Evolutionary conservation across 2,888 invertebrate species (phyloP), one percentile per base, ranked within the genome.

Genomic region (Tachystola acroxantha): DNA sequence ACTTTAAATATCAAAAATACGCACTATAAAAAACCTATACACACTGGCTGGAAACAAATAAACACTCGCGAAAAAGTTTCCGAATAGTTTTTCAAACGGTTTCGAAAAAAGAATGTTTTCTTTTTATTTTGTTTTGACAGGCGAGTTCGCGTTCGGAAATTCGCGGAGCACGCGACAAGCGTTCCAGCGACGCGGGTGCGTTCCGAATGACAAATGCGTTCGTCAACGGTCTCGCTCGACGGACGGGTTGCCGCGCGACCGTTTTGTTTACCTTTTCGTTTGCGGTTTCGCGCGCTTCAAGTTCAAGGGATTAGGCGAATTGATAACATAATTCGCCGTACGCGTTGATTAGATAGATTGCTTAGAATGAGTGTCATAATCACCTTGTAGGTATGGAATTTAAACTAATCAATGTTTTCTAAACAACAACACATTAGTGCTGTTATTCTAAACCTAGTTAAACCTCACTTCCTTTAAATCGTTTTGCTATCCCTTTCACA

Each of bases 131-230:
- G 59, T 41, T 42, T 51, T 58, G 47, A 56, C 57, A 66, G 49
- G 53, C 24, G 49, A 53, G 51, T 53, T 51, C 46, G 54, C 64
- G 64, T 69, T 73, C 64, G 56, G 44, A 63, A 57, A 63, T 52
- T 50, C 59, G 59, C 65, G 60, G 65, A 60, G 67, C 71, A 67
- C 64, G 57, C 61, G 42, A 43, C 46, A 57, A 46, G 59, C 69
- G 59, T 5, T 9, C n/a, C 66, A 65, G 48, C 39, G 40, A 64
- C 63, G 64, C 64, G 70, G 58, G 66, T 61, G 64, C 73, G 65
- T 71, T 69, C 70, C 64, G 66, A 82, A 77, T 84, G 84, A 84
- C 84, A 85, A 85, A 85, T 80, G 82, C 71, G 74, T 75, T 73
- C 72, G 74, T 69, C 60, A 20, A 14, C 30, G 36, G 62, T n/a